Evolutionary conservation across 2,888 invertebrate genomes (phyloP).

Genomic region (Callinectes sapidus): DNA sequence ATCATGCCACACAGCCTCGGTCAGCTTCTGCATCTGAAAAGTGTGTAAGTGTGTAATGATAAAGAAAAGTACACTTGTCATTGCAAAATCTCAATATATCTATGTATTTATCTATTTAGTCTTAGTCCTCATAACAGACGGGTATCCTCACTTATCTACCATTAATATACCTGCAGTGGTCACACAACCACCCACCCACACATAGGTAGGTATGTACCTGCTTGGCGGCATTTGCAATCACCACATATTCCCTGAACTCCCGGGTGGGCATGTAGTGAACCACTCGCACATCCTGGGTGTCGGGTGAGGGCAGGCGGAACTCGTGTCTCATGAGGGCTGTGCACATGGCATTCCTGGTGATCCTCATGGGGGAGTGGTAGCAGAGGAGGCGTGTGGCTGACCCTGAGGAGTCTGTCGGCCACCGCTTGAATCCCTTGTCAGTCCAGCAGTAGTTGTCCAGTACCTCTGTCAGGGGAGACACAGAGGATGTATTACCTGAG

Average conservation of each 20-base stretch:
- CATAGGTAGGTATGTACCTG: no score
- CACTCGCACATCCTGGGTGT: slow-evolving; percentile 45
- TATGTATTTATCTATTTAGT: no score
- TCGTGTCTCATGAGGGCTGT: slow-evolving; percentile 60
- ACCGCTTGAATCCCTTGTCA: slow-evolving; percentile 56
- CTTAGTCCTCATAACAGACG: neutral
- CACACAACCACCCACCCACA: neutral
- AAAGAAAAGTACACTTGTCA: no score
- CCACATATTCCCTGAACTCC: slow-evolving; percentile 59
- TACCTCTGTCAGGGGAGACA: slow-evolving; percentile 39
- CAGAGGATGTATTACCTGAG: no score
- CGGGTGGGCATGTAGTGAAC: slow-evolving; percentile 61
- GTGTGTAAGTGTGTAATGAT: neutral
- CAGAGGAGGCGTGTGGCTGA: slow-evolving; percentile 45
- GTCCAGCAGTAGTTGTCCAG: slow-evolving; percentile 60
- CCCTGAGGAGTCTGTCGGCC: slow-evolving; percentile 45
- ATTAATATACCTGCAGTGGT: no score
- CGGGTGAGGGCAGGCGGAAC: slow-evolving; percentile 47
- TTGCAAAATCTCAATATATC: no score
- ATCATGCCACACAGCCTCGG: neutral
- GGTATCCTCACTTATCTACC: neutral
- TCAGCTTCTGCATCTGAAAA: neutral
- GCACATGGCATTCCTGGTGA: slow-evolving; percentile 50
- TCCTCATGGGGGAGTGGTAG: slow-evolving; percentile 55
- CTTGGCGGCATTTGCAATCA: slow-evolving; percentile 56